phyloP scores from a whole-genome alignment of 1,140 invertebrate species.

The Lepidostoma basale region DNA sequence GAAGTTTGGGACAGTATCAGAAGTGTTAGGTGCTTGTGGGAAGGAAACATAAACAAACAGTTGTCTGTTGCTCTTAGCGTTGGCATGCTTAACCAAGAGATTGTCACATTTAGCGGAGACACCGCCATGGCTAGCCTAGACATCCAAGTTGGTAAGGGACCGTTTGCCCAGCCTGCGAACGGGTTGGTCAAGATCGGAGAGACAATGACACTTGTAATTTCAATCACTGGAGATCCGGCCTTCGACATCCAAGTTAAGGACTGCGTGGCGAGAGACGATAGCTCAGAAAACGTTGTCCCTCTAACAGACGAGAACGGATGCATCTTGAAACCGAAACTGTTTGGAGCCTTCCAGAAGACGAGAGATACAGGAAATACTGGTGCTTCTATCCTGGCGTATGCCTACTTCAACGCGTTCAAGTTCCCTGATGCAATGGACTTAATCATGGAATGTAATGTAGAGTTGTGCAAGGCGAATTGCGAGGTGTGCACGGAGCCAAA shows the following conservation, averaged over 20 bases:
- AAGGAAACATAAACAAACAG: slow-evolving; percentile 78
- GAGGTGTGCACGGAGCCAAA: slow-evolving; percentile 72
- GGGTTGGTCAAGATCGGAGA: slow-evolving; percentile 85
- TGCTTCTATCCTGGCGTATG: slow-evolving; percentile 80
- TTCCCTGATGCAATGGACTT: slow-evolving; percentile 89
- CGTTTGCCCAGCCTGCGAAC: slow-evolving; percentile 75
- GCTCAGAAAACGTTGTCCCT: slow-evolving; percentile 67
- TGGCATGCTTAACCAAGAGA: slow-evolving; percentile 80
- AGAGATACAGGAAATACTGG: slow-evolving; percentile 73
- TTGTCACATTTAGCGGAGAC: slow-evolving; percentile 82
- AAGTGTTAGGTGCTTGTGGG: slow-evolving; percentile 80
- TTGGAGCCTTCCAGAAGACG: slow-evolving; percentile 82
- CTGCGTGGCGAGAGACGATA: slow-evolving; percentile 75
- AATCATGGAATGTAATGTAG: slow-evolving; percentile 83
- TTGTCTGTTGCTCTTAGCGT: slow-evolving; percentile 76
- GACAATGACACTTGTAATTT: slow-evolving; percentile 80
- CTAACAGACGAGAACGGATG: slow-evolving; percentile 81
- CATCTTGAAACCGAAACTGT: slow-evolving; percentile 80
- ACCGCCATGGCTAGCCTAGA: slow-evolving; percentile 81
- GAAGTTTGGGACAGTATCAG: slow-evolving; percentile 83
- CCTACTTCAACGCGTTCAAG: slow-evolving; percentile 85
- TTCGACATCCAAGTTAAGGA: slow-evolving; percentile 81
- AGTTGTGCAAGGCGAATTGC: slow-evolving; percentile 82
- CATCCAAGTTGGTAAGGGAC: slow-evolving; percentile 79
- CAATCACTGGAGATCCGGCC: slow-evolving; percentile 78